A percentile compares a stretch with the other conserved stretches of the same genome.
Conservation (phyloP, 2,888 invertebrate species). For the Lomographa bimaculata region DNA sequence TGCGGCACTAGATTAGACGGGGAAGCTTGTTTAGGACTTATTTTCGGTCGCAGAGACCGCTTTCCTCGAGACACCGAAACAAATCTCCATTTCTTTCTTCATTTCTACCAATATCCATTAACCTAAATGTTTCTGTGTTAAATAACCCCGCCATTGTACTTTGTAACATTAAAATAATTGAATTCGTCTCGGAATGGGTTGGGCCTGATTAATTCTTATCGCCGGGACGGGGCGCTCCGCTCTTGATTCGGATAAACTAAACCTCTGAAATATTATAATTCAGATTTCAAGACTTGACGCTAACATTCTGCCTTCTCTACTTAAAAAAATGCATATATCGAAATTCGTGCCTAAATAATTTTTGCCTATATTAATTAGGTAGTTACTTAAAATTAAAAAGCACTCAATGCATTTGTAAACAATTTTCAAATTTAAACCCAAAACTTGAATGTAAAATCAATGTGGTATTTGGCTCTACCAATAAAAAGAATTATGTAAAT, state of each 20-base stretch:
- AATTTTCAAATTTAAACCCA: no score
- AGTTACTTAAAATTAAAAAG: no score
- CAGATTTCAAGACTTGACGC: slow-evolving; percentile 4
- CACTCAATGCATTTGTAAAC: no score
- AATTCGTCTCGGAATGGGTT: slow-evolving; percentile 37
- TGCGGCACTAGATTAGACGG: slow-evolving; percentile 17
- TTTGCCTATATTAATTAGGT: no score
- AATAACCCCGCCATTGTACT: slow-evolving; percentile 38
- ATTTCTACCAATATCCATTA: slow-evolving; percentile 38
- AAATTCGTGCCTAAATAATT: no score
- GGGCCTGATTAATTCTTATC: slow-evolving; percentile 40
- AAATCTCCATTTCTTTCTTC: slow-evolving; percentile 34
- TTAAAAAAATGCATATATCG: no score
- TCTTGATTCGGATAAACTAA: slow-evolving; percentile 34
- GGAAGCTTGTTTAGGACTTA: slow-evolving; percentile 19
- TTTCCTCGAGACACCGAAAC: slow-evolving; percentile 26
- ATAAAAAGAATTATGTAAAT: no score
- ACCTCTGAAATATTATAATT: slow-evolving; percentile 17
- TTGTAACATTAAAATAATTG: slow-evolving; percentile 41
- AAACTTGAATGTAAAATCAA: no score
- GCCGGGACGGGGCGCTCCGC: slow-evolving; percentile 27
- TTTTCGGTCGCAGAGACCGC: slow-evolving; percentile 16
- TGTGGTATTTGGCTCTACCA: no score
- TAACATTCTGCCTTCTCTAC: slow-evolving; percentile 1
- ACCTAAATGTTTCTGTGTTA: slow-evolving; percentile 39